Evolutionary conservation across 2,888 invertebrate genomes (phyloP), one percentile per base, ranked within the genome.

Genomic region (Scrobipalpa atriplicella): DNA sequence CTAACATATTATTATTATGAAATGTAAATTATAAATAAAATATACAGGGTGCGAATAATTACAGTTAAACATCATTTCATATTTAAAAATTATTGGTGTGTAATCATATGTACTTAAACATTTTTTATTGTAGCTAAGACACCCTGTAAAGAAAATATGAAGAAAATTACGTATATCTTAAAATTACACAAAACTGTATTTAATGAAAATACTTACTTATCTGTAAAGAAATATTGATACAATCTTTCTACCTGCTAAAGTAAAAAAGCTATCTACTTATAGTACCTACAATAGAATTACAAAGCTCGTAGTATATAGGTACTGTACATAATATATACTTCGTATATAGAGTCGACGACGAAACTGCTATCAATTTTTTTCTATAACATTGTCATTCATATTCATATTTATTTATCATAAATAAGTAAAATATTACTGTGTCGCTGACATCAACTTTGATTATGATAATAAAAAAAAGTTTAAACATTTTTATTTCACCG

Each of bases 181-280:
- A 18, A 62, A 62, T 38, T 38, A 66, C 38, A 36, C 36, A 62
- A 65, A 52, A 52, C 38, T 52, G 19, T 36, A 29, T 56, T 16
- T 56, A 21, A 64, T 18, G 43, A 61, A 47, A 6, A 6, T n/a
- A 16, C 54, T n/a, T n/a, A n/a, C n/a, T 3, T 36, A 21, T 67
- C 29, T 29, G 38, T 41, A 54, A 36, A 38, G 41, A 29, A 47
- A 21, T 29, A 21, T 10, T 7, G 19, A 10, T 21, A 19, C 10
- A 54, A 19, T 9, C 18, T 54, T 2, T 41, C 39, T 67, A 65
- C 13, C 65, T 38, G 68, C 74, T 80, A 79, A 68, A 75, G 80
- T 84, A 84, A 85, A 85, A 82, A 85, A 83, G 84, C 85, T 86
- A 85, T 81, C 79, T 77, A 39, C 39, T 62, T 62, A 62, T 60